These are phyloP conservation scores for Kryptolebias marmoratus DNA, from an alignment of 2,113 vertebrate species.

Conservation along the genomic window DNA sequence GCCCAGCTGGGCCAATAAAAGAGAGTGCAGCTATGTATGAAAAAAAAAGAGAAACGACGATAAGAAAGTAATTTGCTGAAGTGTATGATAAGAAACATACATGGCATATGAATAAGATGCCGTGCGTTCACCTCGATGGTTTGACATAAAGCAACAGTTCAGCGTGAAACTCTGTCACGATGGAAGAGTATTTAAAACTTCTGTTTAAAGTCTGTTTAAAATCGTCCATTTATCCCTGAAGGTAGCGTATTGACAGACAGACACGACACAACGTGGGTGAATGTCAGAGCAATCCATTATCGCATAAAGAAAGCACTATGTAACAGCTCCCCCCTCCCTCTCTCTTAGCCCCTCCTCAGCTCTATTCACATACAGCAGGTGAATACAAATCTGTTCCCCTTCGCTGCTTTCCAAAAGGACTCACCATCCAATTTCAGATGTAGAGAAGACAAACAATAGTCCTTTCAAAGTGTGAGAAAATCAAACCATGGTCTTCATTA, in stretches of 20 bases:
- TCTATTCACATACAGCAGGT: slow-evolving; percentile 80
- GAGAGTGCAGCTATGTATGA: slow-evolving; percentile 42
- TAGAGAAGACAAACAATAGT: slow-evolving; percentile 74
- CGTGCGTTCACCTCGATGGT: neutral
- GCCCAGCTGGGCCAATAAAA: slow-evolving; percentile 59
- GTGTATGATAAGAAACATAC: slow-evolving; percentile 23
- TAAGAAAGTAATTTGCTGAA: slow-evolving; percentile 44
- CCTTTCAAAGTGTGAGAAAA: slow-evolving; percentile 81
- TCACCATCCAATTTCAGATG: slow-evolving; percentile 75
- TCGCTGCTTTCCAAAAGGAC: slow-evolving; percentile 73
- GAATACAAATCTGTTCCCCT: slow-evolving; percentile 83
- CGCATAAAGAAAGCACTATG: slow-evolving; percentile 74
- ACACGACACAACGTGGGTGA: slow-evolving; percentile 64
- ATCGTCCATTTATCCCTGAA: slow-evolving; percentile 42
- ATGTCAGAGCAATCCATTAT: slow-evolving; percentile 73
- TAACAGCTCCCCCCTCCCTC: slow-evolving; percentile 32
- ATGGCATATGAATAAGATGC: slow-evolving; percentile 4
- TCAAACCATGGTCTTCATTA: slow-evolving; percentile 67
- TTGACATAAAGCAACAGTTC: neutral
- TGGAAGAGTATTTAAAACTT: slow-evolving; percentile 22
- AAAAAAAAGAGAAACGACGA: slow-evolving; percentile 26
- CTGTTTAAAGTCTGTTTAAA: slow-evolving; percentile 51
- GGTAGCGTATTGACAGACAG: slow-evolving; percentile 62
- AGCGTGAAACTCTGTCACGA: slow-evolving; percentile 23
- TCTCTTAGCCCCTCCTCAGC: slow-evolving; percentile 61